Evolutionary conservation across 2,888 invertebrate species (phyloP).

Genomic region (Trissolcus japonicus): DNA sequence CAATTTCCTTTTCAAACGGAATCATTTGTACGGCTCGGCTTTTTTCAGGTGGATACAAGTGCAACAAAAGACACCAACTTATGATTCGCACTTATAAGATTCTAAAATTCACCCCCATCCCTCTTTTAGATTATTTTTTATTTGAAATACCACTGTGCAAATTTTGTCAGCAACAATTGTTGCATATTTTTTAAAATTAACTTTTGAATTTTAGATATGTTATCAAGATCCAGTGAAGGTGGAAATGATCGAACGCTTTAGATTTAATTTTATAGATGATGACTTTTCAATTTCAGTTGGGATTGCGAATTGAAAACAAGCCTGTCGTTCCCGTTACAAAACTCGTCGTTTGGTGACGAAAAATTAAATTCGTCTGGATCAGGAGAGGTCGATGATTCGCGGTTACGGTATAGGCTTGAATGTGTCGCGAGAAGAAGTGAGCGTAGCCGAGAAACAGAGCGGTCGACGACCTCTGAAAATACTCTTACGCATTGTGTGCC

Average conservation of each 20-base stretch:
- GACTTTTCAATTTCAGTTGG: conserved; percentile 48
- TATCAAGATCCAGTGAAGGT: too few relatives aligned
- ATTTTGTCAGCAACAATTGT: too few relatives aligned
- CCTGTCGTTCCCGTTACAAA: conserved; percentile 40
- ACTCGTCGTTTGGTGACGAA: conserved; percentile 33
- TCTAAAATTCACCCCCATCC: too few relatives aligned
- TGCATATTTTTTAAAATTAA: too few relatives aligned
- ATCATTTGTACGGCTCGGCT: conserved; percentile 40
- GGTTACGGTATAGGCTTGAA: conserved; percentile 47
- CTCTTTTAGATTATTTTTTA: too few relatives aligned
- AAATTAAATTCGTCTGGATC: conserved; percentile 45
- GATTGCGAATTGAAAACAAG: conserved; percentile 20
- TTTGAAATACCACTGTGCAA: too few relatives aligned
- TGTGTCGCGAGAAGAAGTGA: conserved; percentile 49
- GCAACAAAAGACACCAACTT: conserved; percentile 8
- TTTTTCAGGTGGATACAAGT: conserved; percentile 22
- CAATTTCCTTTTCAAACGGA: conserved; percentile 73
- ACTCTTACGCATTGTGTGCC: conserved; percentile 68
- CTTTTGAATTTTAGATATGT: too few relatives aligned
- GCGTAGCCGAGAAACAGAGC: conserved; percentile 59
- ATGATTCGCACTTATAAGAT: conserved; percentile 4
- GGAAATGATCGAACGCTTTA: too few relatives aligned
- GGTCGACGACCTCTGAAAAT: conserved; percentile 64
- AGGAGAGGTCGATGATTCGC: conserved; percentile 48
- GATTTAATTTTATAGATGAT: conserved; percentile 2